These are phyloP conservation scores for Choloepus hoffmanni DNA, from an alignment of 2,113 vertebrate species.

Conservation along the genomic window DNA sequence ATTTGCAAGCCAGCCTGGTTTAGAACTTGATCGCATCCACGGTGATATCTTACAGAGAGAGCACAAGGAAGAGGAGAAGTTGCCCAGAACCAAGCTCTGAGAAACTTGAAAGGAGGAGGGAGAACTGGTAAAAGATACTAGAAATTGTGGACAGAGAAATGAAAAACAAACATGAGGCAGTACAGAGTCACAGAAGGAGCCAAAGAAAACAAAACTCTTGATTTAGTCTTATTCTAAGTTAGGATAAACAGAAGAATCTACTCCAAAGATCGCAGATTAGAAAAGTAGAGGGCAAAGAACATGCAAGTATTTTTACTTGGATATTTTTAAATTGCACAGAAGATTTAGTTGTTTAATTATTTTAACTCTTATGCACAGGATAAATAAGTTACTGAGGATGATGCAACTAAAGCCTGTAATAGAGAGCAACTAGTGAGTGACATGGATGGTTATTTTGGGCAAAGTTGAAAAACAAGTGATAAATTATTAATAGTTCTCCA, in stretches of 20 bases:
- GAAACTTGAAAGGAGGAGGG: neutral
- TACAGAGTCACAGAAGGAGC: neutral
- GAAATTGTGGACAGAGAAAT: neutral
- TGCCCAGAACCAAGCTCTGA: neutral
- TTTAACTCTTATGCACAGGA: neutral
- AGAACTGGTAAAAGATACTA: neutral
- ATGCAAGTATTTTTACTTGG: neutral
- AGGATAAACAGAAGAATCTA: slow-evolving; percentile 16
- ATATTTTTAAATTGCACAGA: neutral
- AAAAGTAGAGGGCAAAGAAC: neutral
- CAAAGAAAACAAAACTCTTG: slow-evolving; percentile 46
- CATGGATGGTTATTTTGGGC: neutral
- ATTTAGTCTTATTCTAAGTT: slow-evolving; percentile 36
- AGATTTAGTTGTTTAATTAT: neutral
- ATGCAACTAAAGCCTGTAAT: neutral
- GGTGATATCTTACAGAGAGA: neutral
- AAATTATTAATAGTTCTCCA: slow-evolving; percentile 2
- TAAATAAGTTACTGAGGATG: neutral
- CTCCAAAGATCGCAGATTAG: neutral
- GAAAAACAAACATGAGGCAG: neutral
- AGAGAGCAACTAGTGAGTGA: neutral
- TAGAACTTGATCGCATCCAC: neutral
- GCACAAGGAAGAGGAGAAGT: neutral
- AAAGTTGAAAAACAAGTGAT: neutral
- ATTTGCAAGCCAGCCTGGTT: neutral